These are phyloP conservation scores for Ephialtes manifestator DNA, from an alignment of 2,888 invertebrate genomes.

Conservation along the genomic window DNA sequence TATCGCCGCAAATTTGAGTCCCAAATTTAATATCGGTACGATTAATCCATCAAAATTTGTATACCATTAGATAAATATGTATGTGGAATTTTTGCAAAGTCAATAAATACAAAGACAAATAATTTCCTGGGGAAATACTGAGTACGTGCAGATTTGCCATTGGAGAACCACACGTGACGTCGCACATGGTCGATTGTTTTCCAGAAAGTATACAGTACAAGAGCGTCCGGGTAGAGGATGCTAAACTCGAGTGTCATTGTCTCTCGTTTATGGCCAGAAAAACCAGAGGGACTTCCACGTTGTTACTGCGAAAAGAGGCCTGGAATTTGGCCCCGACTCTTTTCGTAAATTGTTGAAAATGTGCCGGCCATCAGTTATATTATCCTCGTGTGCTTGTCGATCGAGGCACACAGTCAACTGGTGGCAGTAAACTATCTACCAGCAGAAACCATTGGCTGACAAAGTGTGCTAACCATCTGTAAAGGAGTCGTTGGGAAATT, in stretches of 20 bases:
- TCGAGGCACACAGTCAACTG: constrained; percentile 26
- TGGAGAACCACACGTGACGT: background rate
- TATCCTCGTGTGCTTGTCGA: constrained; percentile 11
- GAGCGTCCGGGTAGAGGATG: background rate
- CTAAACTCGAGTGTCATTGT: constrained; percentile 31
- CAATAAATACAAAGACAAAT: background rate
- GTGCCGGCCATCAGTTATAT: constrained; percentile 53
- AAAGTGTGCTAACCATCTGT: constrained; percentile 55
- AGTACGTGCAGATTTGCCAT: background rate
- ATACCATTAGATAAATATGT: background rate
- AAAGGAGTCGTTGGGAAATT: constrained; percentile 40
- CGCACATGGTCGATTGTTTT: background rate
- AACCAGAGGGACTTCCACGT: constrained; percentile 32
- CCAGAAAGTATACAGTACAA: background rate
- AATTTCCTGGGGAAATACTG: background rate
- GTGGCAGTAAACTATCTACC: constrained; percentile 30
- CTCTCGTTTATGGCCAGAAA: constrained; percentile 59
- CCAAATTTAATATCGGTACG: too few relatives aligned
- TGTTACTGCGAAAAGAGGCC: constrained; percentile 1
- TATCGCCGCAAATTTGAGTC: too few relatives aligned
- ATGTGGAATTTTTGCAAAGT: background rate
- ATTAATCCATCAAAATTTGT: background rate
- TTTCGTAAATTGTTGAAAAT: constrained; percentile 52
- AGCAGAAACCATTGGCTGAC: background rate
- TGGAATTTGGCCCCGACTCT: background rate